Evolutionary conservation across 2,113 vertebrate species (phyloP).

Genomic region (Oncorhynchus nerka): DNA sequence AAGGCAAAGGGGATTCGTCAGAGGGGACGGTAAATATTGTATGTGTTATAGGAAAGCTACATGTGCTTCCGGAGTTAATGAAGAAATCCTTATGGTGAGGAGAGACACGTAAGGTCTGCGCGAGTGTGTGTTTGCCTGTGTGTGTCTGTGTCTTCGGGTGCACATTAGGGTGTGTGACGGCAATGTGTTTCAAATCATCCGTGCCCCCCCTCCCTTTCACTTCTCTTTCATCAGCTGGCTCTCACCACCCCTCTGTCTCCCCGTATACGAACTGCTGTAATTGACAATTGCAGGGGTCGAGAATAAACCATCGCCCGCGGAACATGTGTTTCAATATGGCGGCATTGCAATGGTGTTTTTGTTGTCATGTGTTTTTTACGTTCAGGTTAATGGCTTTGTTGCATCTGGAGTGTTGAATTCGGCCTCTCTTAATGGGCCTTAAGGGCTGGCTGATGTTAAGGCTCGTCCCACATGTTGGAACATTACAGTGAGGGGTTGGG

Average conservation of each 20-base stretch:
- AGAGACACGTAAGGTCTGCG: constrained; percentile 37
- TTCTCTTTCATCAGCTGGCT: constrained; percentile 44
- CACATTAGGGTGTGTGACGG: constrained; percentile 19
- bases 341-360: constrained; percentile 37
- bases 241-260: not conserved
- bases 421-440: constrained; percentile 64
- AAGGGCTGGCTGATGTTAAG: constrained; percentile 44
- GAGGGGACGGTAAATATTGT: constrained; percentile 50
- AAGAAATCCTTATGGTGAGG: constrained; percentile 22
- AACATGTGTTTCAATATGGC: constrained; percentile 25
- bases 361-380: constrained; percentile 43
- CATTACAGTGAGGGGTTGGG: constrained; percentile 39
- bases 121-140: constrained; percentile 8
- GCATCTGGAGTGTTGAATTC: constrained; percentile 59
- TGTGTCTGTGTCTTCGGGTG: constrained; percentile 5
- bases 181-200: constrained; percentile 42
- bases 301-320: constrained; percentile 22
- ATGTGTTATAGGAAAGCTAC: constrained; percentile 47
- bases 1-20: constrained; percentile 26
- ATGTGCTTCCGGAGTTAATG: constrained; percentile 60
- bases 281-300: constrained; percentile 25
- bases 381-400: constrained; percentile 54
- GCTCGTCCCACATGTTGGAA: constrained; percentile 57
- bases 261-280: constrained; percentile 37
- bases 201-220: not conserved